Conservation (phyloP, 1,140 invertebrate genomes). For the Drosophila ironensis region DNA sequence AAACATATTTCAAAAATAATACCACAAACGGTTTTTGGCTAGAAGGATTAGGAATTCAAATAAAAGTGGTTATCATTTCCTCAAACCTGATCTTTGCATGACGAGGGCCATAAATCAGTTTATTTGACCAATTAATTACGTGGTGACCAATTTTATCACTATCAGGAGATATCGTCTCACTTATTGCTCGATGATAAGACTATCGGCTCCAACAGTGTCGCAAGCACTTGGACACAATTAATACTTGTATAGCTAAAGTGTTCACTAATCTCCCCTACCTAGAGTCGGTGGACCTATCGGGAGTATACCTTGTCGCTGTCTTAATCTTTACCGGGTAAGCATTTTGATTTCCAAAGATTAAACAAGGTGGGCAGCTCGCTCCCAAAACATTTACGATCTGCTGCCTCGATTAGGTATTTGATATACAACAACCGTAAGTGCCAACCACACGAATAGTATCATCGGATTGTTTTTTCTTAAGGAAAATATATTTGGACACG, state of each 20-base stretch:
- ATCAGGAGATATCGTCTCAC: neutral
- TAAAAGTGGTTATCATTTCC: too few relatives aligned
- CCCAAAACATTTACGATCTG: constrained; percentile 27
- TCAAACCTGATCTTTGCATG: neutral
- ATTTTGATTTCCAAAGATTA: constrained; percentile 35
- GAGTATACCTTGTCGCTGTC: neutral
- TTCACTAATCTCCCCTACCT: neutral
- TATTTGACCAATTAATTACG: constrained; percentile 40
- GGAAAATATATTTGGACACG: too few relatives aligned
- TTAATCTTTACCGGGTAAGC: constrained; percentile 7
- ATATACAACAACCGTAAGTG: too few relatives aligned
- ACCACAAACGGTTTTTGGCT: too few relatives aligned
- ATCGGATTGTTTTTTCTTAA: too few relatives aligned
- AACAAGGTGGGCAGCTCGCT: neutral
- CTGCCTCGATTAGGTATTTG: neutral
- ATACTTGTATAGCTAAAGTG: constrained; percentile 32
- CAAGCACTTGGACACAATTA: constrained; percentile 31
- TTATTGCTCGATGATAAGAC: constrained; percentile 13
- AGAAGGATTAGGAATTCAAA: too few relatives aligned
- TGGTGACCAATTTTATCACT: constrained; percentile 14
- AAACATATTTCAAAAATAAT: too few relatives aligned
- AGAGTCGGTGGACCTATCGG: neutral
- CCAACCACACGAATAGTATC: too few relatives aligned
- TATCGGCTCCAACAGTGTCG: neutral
- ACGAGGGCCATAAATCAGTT: constrained; percentile 27